phyloP scores from a whole-genome alignment of 2,888 invertebrate species.

The Hecatera dysodea region DNA sequence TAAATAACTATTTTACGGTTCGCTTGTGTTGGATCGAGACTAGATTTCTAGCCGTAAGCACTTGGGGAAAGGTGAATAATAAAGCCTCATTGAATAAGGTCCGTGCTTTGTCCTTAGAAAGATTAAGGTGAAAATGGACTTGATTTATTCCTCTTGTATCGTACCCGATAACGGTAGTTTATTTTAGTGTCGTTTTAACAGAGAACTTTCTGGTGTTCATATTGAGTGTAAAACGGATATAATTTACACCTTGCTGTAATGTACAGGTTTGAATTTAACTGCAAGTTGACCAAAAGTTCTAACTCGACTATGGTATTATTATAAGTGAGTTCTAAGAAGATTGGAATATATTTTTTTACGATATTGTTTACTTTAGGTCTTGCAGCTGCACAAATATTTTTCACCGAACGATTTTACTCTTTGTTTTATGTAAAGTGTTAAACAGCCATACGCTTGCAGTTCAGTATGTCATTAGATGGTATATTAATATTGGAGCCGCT shows the following conservation, averaged over 20 bases:
- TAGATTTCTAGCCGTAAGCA: slow-evolving; percentile 75
- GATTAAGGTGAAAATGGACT: slow-evolving; percentile 66
- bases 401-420: slow-evolving; percentile 3
- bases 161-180: slow-evolving; percentile 52
- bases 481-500: too few species aligned
- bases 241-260: slow-evolving; percentile 27
- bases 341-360: not conserved
- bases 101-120: slow-evolving; percentile 61
- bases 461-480: slow-evolving; percentile 6
- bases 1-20: slow-evolving; percentile 69
- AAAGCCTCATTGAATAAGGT: slow-evolving; percentile 69
- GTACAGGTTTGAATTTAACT: slow-evolving; percentile 19
- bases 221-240: slow-evolving; percentile 37
- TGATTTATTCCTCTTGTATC: slow-evolving; percentile 60
- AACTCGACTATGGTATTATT: not conserved
- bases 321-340: not conserved
- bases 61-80: slow-evolving; percentile 73
- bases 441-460: not conserved
- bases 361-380: slow-evolving; percentile 7
- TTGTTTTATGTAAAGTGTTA: slow-evolving; percentile 19
- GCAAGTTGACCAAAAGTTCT: slow-evolving; percentile 5
- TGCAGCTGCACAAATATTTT: slow-evolving; percentile 24
- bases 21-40: slow-evolving; percentile 59
- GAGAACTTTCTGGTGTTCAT: slow-evolving; percentile 52
- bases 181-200: slow-evolving; percentile 50